Conservation (phyloP, 2,797 vertebrate species). For the Lacerta viridis region DNA sequence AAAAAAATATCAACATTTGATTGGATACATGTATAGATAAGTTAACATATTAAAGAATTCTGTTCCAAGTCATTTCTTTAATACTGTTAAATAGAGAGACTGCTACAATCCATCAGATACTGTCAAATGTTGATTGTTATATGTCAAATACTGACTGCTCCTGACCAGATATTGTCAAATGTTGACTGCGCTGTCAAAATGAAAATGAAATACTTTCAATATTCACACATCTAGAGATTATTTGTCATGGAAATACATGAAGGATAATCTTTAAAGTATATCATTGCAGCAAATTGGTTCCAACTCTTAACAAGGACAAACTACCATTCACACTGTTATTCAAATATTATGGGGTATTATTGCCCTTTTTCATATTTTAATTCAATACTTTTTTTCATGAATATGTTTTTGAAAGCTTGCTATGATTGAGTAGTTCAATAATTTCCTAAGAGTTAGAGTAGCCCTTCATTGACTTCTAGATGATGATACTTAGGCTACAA, state of each 20-base stretch:
- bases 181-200: neutral
- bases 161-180: neutral
- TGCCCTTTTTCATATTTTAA: neutral
- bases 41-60: too few species aligned
- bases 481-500: too few species aligned
- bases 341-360: too few species aligned
- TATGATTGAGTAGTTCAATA: neutral
- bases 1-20: neutral
- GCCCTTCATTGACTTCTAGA: too few species aligned
- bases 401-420: neutral
- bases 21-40: too few species aligned
- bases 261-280: neutral
- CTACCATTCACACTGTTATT: too few species aligned
- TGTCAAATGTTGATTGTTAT: too few species aligned
- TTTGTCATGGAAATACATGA: neutral
- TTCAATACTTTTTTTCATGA: neutral
- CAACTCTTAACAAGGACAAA: neutral
- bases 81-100: too few species aligned
- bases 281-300: neutral
- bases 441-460: neutral
- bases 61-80: too few species aligned
- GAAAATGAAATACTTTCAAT: neutral
- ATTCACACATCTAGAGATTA: neutral
- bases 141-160: too few species aligned
- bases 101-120: neutral